Evolutionary conservation across 2,888 invertebrate species (phyloP).

Genomic region (Acrobeloides nanus): DNA sequence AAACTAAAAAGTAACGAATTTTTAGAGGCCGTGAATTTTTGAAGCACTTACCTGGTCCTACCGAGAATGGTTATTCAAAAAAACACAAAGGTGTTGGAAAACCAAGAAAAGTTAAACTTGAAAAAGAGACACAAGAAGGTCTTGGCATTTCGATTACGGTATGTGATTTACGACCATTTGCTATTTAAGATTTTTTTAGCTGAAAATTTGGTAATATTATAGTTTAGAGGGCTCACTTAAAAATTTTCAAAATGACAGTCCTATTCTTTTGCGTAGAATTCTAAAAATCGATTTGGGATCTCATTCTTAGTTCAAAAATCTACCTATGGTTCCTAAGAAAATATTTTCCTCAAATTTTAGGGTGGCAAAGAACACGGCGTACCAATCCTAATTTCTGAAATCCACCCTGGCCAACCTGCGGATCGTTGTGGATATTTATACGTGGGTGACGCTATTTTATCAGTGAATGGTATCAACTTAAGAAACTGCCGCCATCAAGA

Average conservation of each 20-base stretch:
- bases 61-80: neutral
- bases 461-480: slow-evolving; percentile 72
- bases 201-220: too few relatives aligned
- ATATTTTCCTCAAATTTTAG: too few relatives aligned
- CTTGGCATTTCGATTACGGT: slow-evolving; percentile 74
- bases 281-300: too few relatives aligned
- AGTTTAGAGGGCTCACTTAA: too few relatives aligned
- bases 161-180: too few relatives aligned
- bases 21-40: slow-evolving; percentile 8
- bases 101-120: slow-evolving; percentile 62
- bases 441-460: slow-evolving; percentile 76
- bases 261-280: too few relatives aligned
- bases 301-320: too few relatives aligned
- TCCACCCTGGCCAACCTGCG: slow-evolving; percentile 71
- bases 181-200: too few relatives aligned
- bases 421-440: slow-evolving; percentile 67
- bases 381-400: slow-evolving; percentile 75
- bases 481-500: slow-evolving; percentile 67
- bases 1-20: too few relatives aligned
- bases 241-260: too few relatives aligned
- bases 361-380: slow-evolving; percentile 79
- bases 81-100: slow-evolving; percentile 56
- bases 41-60: neutral
- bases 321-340: too few relatives aligned
- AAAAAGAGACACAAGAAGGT: slow-evolving; percentile 70